These are phyloP conservation scores for Nymphalis urticae DNA, from an alignment of 2,888 invertebrate genomes.

Conservation along the genomic window DNA sequence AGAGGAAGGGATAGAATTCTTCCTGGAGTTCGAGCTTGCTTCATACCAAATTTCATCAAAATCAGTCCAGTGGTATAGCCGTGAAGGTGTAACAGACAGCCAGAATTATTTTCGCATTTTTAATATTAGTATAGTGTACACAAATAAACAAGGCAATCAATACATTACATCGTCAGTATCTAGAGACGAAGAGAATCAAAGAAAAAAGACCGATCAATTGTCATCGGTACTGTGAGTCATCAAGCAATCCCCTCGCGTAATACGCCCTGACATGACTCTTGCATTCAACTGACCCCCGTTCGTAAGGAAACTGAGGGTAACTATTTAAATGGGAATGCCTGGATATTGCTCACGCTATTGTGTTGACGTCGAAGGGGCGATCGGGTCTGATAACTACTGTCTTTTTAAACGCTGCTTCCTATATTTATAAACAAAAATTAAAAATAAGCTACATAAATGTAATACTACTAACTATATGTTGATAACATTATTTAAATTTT, in stretches of 20 bases:
- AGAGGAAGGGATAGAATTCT: no score
- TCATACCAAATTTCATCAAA: no score
- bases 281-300: constrained; percentile 50
- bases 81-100: no score
- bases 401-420: not conserved
- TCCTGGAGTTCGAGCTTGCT: no score
- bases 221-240: constrained; percentile 48
- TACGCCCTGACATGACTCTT: constrained; percentile 46
- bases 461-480: no score
- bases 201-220: constrained; percentile 30
- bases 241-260: constrained; percentile 45
- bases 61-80: no score
- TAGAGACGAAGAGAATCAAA: constrained; percentile 25
- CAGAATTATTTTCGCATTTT: no score
- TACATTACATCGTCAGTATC: not conserved
- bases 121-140: no score
- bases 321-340: constrained; percentile 76
- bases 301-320: constrained; percentile 72
- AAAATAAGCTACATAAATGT: no score
- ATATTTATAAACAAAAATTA: not conserved
- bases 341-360: constrained; percentile 77
- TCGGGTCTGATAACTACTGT: constrained; percentile 1
- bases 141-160: no score
- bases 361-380: constrained; percentile 68
- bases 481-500: no score